Evolutionary conservation across 2,888 invertebrate species (phyloP).

Genomic region (Dorcus parallelipipedus): DNA sequence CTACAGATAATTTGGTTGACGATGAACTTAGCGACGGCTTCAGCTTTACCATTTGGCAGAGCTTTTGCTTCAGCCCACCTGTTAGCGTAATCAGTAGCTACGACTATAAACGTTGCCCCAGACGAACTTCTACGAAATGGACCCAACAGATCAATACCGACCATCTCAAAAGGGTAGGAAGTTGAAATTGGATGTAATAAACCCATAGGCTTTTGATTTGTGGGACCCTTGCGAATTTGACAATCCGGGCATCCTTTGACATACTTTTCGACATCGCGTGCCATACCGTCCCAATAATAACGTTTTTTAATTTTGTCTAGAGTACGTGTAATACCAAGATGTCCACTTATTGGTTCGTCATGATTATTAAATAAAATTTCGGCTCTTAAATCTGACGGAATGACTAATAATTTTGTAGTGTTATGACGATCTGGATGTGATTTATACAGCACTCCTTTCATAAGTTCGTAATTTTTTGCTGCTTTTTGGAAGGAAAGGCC

Average conservation of each 20-base stretch:
- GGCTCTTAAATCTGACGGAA: slow-evolving; percentile 16
- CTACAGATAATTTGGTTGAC: too few relatives aligned
- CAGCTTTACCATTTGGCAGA: too few relatives aligned
- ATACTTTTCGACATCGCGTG: background rate
- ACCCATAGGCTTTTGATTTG: slow-evolving; percentile 17
- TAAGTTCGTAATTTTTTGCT: background rate
- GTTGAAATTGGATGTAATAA: slow-evolving; percentile 12
- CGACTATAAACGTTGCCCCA: too few relatives aligned
- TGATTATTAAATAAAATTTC: slow-evolving; percentile 25
- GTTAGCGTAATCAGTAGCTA: too few relatives aligned
- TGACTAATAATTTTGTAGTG: slow-evolving; percentile 17
- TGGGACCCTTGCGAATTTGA: slow-evolving; percentile 21
- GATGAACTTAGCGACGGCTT: too few relatives aligned
- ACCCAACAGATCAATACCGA: slow-evolving; percentile 10
- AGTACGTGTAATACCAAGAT: slow-evolving; percentile 23
- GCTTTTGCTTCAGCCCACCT: too few relatives aligned
- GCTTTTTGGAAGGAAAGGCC: background rate
- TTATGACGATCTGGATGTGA: background rate
- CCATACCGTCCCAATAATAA: slow-evolving; percentile 23
- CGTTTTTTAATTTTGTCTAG: slow-evolving; percentile 20
- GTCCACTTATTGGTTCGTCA: slow-evolving; percentile 21
- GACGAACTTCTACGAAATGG: slow-evolving; percentile 7
- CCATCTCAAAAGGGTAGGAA: slow-evolving; percentile 13
- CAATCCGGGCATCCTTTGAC: slow-evolving; percentile 25
- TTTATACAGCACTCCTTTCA: background rate